Evolutionary conservation across 2,888 invertebrate species (phyloP).

Genomic region (Philhelius pedissequus): DNA sequence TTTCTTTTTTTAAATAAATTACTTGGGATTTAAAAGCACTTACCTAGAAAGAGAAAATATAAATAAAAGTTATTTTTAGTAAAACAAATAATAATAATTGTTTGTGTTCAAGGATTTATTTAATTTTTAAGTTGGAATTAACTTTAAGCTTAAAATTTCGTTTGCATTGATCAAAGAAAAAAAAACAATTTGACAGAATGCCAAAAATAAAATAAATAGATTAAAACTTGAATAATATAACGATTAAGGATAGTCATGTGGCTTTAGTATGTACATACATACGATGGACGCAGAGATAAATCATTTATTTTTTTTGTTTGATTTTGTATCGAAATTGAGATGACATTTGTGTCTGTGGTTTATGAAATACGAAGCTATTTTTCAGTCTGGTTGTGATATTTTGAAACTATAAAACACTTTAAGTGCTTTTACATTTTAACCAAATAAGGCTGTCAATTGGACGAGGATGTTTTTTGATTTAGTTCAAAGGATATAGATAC

Average conservation of each 20-base stretch:
- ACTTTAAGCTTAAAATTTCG: background rate
- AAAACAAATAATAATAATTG: background rate
- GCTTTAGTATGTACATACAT: background rate
- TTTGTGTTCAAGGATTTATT: background rate
- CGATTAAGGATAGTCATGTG: background rate
- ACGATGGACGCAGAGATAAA: background rate
- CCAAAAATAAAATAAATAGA: background rate
- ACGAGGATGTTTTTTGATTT: background rate
- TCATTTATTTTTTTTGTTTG: background rate
- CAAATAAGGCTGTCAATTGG: background rate
- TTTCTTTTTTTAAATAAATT: background rate
- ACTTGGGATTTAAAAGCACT: slow-evolving; percentile 32
- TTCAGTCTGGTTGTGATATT: background rate
- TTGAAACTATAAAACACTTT: background rate
- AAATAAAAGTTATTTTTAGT: background rate
- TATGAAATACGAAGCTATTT: background rate
- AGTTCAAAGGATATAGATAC: background rate
- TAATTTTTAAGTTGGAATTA: background rate
- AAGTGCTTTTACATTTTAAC: background rate
- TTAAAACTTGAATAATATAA: background rate
- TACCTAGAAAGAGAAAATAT: slow-evolving; percentile 45
- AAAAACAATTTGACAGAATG: background rate
- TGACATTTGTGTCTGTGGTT: background rate
- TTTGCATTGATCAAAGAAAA: background rate
- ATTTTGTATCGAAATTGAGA: background rate